Percentiles rank a stretch among this genome's conserved stretches.
These are phyloP conservation scores for Pygoscelis antarcticus DNA, from an alignment of 2,113 vertebrate genomes.

Conservation along the genomic window DNA sequence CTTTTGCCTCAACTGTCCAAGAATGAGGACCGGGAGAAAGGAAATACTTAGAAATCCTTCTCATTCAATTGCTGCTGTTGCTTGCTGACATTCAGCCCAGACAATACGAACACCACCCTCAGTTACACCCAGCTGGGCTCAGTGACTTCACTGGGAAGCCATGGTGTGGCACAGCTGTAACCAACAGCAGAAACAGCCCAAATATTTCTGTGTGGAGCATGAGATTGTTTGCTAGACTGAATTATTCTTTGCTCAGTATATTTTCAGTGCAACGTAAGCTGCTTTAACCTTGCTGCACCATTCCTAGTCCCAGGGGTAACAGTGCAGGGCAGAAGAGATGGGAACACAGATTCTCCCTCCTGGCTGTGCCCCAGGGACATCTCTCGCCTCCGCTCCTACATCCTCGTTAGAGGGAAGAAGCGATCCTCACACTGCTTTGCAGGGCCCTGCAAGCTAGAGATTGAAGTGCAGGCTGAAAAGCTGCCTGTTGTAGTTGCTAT, in stretches of 20 bases:
- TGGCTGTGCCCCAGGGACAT: neutral
- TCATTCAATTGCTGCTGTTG: neutral
- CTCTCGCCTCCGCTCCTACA: neutral
- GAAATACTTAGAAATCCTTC: conserved; percentile 36
- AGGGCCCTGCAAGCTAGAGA: neutral
- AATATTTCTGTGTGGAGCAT: neutral
- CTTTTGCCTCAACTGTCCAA: neutral
- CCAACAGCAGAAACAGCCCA: neutral
- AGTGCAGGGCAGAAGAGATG: neutral
- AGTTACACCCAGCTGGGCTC: conserved; percentile 51
- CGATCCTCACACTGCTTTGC: neutral
- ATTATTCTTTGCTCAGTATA: neutral
- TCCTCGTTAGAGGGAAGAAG: neutral
- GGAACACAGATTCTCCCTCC: neutral
- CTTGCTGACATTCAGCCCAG: conserved; percentile 51
- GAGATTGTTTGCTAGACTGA: neutral
- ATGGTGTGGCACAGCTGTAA: neutral
- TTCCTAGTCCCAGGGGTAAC: neutral
- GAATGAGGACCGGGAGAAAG: neutral
- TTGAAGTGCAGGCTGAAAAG: neutral
- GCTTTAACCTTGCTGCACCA: neutral
- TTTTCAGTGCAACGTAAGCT: neutral
- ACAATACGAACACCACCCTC: conserved; percentile 49
- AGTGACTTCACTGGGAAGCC: conserved; percentile 42
- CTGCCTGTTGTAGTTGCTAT: neutral